These are phyloP conservation scores for Morinoia aosen DNA, from an alignment of 2,888 invertebrate species.

Conservation along the genomic window DNA sequence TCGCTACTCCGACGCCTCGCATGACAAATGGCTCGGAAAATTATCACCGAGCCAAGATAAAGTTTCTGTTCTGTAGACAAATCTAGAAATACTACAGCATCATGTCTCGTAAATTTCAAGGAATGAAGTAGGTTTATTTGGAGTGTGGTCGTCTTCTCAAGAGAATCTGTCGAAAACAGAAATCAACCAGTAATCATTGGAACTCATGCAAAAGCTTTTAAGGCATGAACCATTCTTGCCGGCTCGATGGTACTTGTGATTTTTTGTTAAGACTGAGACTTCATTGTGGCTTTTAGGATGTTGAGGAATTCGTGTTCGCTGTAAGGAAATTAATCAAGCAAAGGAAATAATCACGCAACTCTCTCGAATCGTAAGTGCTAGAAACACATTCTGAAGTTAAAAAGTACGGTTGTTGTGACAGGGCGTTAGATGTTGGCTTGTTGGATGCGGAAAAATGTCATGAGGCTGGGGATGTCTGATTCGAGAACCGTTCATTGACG, in stretches of 20 bases:
- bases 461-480: neutral
- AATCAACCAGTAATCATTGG: neutral
- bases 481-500: neutral
- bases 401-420: neutral
- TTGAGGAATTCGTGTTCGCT: neutral
- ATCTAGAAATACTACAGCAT: neutral
- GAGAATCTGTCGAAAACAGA: neutral
- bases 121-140: neutral
- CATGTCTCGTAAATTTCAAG: constrained; percentile 17
- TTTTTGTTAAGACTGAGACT: neutral
- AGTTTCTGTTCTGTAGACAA: constrained; percentile 22
- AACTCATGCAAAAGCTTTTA: neutral
- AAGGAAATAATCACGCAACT: neutral
- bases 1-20: constrained; percentile 16
- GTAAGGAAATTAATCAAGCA: neutral
- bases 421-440: neutral
- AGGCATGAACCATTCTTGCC: no score
- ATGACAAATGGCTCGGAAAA: constrained; percentile 14
- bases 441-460: neutral
- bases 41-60: neutral
- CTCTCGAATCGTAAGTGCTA: neutral
- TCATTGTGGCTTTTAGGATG: neutral
- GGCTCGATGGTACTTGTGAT: neutral
- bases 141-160: neutral
- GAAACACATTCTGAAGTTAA: neutral